Conservation (phyloP, 2,797 vertebrate species). For the Anguilla pacifica region DNA sequence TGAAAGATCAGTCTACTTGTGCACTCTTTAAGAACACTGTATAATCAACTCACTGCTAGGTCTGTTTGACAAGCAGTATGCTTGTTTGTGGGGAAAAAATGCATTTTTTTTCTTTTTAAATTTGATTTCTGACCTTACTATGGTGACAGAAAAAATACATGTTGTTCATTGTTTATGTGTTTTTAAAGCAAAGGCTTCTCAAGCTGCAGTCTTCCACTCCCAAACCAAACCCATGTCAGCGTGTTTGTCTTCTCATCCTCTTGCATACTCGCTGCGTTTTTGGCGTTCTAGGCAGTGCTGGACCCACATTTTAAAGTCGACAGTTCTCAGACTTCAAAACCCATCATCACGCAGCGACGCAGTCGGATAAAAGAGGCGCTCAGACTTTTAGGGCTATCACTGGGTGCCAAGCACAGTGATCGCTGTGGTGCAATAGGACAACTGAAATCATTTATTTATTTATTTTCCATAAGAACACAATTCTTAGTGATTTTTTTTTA, state of each 20-base stretch:
- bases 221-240: too few relatives aligned
- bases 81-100: slow-evolving; percentile 51
- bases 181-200: slow-evolving; percentile 20
- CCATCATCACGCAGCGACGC: background rate
- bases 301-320: background rate
- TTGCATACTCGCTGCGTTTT: background rate
- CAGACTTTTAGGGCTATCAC: too few relatives aligned
- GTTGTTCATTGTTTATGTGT: slow-evolving; percentile 45
- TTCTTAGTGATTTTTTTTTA: too few relatives aligned
- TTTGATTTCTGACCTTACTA: slow-evolving; percentile 52
- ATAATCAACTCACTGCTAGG: slow-evolving; percentile 49
- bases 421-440: too few relatives aligned
- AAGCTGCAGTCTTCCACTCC: background rate
- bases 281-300: background rate
- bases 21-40: slow-evolving; percentile 46
- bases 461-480: too few relatives aligned
- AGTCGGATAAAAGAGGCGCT: background rate
- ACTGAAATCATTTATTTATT: too few relatives aligned
- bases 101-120: slow-evolving; percentile 21
- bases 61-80: slow-evolving; percentile 65
- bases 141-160: slow-evolving; percentile 54
- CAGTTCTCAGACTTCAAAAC: background rate
- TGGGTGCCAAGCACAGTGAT: too few relatives aligned
- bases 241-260: background rate
- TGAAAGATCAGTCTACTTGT: slow-evolving; percentile 55